Evolutionary conservation across 2,113 vertebrate genomes (phyloP), one percentile per base, ranked within the genome.

Genomic region (Marcusenius ussheri): DNA sequence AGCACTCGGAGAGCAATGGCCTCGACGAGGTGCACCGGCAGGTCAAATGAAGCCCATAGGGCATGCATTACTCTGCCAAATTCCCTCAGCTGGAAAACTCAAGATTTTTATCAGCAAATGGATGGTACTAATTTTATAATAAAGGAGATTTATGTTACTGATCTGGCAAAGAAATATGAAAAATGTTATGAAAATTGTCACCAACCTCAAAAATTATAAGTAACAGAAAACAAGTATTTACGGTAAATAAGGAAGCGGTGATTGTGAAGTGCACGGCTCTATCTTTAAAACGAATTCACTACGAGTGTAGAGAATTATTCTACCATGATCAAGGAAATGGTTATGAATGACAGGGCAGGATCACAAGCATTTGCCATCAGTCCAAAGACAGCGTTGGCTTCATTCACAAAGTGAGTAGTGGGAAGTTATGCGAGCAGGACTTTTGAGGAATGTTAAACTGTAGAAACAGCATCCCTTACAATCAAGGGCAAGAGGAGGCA

Each of bases 41-140:
- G 77, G 49, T 89, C 70, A 62, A 84, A 89, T 42, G 42, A 13
- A 9, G 91, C 91, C 89, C 94, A 83, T 90, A 90, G 10, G 62
- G 89, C 93, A 91, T 93, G 93, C 91, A 92, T 94, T 94, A 93
- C 93, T 84, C 45, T 84, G 2, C 91, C 92, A 93, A 94, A 94
- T 93, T 91, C 91, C 46, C 88, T 93, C 93, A 94, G 92, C 94
- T 53, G 46, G 62, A 70, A 87, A 83, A 49, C 6, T 84, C 50
- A 31, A 31, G 31, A 90, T 89, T 90, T 84, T 15, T 89, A 91
- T 77, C 51, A 90, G 46, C 85, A 90, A 42, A 85, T 21, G 45
- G 58, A 49, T 56, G 62, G 84, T n/a, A 2, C 24, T 42, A 10
- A 45, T 74, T 89, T 89, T 39, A 35, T 46, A 46, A 24, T 58